Base-by-base conservation (phyloP, 2,113 vertebrate species). In the Sylvietta virens region DNA sequence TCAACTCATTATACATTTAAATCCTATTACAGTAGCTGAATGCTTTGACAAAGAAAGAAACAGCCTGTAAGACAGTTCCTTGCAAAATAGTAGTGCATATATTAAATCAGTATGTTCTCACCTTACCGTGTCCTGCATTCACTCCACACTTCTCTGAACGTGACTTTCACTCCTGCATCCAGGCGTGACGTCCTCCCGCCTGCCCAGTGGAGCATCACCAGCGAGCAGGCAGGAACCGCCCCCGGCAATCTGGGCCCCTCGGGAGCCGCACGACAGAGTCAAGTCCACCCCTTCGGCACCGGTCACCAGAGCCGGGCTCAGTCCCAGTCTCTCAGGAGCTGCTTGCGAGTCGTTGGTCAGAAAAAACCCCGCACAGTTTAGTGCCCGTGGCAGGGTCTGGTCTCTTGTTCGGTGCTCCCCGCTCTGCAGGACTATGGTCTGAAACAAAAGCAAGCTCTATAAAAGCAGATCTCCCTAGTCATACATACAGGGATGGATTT, bases 1-100 rank as follows among this genome's bases (percentile, higher is more conserved):
- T 93, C 74, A 78, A 54, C 72, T 73, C 60, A 73, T 94, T 92
- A 89, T 74, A 51, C 82, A 90, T 95, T 81, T 44, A 62, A 90
- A 89, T 87, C 78, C 48, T 40, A 26, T 11, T 61, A 73, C 40
- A 53, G 65, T 23, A 81, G 51, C 71, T 65, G 73, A 80, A 88
- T 22, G 60, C 56, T 80, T 83, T 51, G 65, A 35, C 40, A 86
- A 91, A 91, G 77, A 85, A 88, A 71, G 62, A 73, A 60, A 17
- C 22, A 54, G 44, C 37, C n/a, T 40, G 7, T 72, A 58, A 84
- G 39, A 50, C 2, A 2, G 56, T 42, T 84, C 69, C 76, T 88
- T 74, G 48, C 14, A 56, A 78, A 89, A 42, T 0, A 93, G 51
- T 2, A 56, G 53, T 1, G 65, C 51, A 65, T 11, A 7, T 39